Base-by-base conservation (phyloP, 2,797 vertebrate species). In the Falco berigora region DNA sequence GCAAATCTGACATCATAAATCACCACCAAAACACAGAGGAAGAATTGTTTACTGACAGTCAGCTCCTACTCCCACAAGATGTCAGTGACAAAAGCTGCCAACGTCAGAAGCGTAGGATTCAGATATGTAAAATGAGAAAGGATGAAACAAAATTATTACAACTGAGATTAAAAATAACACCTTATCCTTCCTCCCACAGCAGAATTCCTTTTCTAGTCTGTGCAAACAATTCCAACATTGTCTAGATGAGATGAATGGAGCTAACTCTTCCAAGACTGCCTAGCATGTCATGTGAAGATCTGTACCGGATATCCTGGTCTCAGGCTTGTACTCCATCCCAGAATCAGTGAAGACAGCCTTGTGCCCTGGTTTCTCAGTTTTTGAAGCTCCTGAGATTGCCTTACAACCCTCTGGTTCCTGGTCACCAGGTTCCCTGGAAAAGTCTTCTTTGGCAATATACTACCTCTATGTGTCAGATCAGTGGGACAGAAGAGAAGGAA, bases 21-120 rank as follows among this genome's bases (percentile, higher is more conserved):
- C 80, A 86, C 52, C 88, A 94, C 42, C 11, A 62, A 75, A 94
- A 82, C 47, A 67, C 32, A 89, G 66, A 71, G 71, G 63, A 68
- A 86, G 40, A 67, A 78, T 30, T 77, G 20, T 62, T 86, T 49
- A 0, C 64, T 91, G 81, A 50, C 81, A 87, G 63, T 47, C 78
- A 75, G 49, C 69, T 90, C 85, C 87, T 75, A 58, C 86, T 96
- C 88, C 78, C 62, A 87, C 94, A 83, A 83, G 68, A 88, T 67
- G 74, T 52, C 94, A 82, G 67, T 73, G 76, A 87, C 88, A 95
- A 67, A 86, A 95, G 77, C 62, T 88, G 77, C 44, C 8, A 22
- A 89, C 1, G 3, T 87, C 83, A 94, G 36, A 62, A 81, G 74
- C 84, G 93, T 78, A 92, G 94, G 76, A 95, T 56, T 92, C 71